Conservation (phyloP, 53 echinoderm and acorn worm genomes). For the Patiria pectinifera region DNA sequence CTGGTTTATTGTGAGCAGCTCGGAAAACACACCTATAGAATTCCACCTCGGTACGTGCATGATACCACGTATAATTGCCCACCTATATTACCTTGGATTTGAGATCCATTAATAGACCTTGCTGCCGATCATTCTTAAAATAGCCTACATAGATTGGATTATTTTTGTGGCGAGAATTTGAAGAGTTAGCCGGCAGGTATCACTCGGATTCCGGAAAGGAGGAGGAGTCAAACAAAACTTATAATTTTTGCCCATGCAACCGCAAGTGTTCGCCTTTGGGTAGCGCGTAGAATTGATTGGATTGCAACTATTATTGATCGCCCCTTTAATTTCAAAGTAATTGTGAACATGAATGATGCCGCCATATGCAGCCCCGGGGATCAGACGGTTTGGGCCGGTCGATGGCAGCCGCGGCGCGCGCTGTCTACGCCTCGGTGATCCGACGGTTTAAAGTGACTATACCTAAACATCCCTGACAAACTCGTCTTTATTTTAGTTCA, state of each 20-base stretch:
- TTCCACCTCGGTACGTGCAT: neutral
- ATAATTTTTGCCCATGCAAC: too few species aligned
- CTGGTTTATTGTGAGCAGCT: neutral
- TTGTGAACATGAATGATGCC: constrained; percentile 1
- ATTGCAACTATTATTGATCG: neutral
- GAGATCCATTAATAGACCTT: neutral
- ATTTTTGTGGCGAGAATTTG: too few species aligned
- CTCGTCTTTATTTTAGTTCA: too few species aligned
- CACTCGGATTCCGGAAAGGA: too few species aligned
- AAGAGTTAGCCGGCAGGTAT: too few species aligned
- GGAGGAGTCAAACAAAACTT: too few species aligned
- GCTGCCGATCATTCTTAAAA: too few species aligned
- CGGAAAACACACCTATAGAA: neutral
- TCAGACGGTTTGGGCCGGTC: neutral
- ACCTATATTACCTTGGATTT: neutral
- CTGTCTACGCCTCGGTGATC: too few species aligned
- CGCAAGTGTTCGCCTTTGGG: neutral
- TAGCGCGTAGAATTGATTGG: neutral
- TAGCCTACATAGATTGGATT: too few species aligned
- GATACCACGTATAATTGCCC: neutral
- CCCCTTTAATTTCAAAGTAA: neutral
- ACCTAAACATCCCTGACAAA: too few species aligned
- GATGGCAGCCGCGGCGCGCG: too few species aligned
- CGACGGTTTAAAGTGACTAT: too few species aligned
- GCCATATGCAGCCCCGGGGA: neutral